phyloP scores from a whole-genome alignment of 1,140 invertebrate species.

The Zelostemma sp. region DNA sequence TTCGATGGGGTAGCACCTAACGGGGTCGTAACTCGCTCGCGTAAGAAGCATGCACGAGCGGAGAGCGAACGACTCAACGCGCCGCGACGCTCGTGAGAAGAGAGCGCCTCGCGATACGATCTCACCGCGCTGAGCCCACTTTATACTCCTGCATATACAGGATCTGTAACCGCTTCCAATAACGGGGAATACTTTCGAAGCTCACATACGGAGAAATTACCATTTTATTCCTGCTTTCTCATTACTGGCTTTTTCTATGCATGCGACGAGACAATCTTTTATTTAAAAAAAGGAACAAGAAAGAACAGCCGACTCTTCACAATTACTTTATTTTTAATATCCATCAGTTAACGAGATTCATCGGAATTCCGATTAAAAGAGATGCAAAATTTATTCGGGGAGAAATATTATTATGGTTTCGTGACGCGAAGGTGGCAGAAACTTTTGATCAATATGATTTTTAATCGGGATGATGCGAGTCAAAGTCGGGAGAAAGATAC shows the following conservation, averaged over 20 bases:
- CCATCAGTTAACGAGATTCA: too few relatives aligned
- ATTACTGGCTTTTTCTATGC: background rate
- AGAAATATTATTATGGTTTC: too few relatives aligned
- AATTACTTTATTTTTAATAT: too few relatives aligned
- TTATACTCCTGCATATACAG: slow-evolving; percentile 5
- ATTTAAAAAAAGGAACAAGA: too few relatives aligned
- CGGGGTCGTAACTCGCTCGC: slow-evolving; percentile 53
- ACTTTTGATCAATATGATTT: slow-evolving; percentile 42
- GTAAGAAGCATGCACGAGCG: slow-evolving; percentile 35
- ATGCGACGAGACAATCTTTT: too few relatives aligned
- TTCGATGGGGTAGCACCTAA: slow-evolving; percentile 53
- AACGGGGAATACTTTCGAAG: too few relatives aligned
- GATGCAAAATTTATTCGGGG: too few relatives aligned
- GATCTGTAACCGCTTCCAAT: slow-evolving; percentile 18
- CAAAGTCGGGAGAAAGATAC: slow-evolving; percentile 9
- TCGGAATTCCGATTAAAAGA: too few relatives aligned
- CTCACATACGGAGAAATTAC: too few relatives aligned
- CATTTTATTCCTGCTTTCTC: background rate
- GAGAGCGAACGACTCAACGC: slow-evolving; percentile 41
- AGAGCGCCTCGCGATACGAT: slow-evolving; percentile 49
- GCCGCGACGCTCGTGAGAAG: slow-evolving; percentile 54
- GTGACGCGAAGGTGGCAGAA: slow-evolving; percentile 21
- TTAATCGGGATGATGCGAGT: slow-evolving; percentile 40
- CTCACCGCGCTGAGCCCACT: too few relatives aligned
- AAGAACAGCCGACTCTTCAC: too few relatives aligned